Base-by-base conservation (phyloP, 2,797 vertebrate species). In the Rachycentron canadum region DNA sequence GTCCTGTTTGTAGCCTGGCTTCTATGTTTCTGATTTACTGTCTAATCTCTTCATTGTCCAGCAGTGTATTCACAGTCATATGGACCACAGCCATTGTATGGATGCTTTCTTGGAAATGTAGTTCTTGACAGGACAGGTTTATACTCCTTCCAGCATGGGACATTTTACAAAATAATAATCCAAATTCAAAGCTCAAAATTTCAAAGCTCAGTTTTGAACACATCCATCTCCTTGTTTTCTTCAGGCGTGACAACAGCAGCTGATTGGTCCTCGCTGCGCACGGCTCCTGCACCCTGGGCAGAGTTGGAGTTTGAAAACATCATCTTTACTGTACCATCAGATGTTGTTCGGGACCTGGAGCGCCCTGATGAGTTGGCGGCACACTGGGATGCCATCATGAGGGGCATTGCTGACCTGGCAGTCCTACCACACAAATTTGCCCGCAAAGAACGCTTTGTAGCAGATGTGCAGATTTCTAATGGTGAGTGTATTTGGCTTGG, bases 261-360 rank as follows among this genome's bases (percentile, higher is more conserved):
- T 2, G 73, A 89, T 0, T 93, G 93, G 93, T 60, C 63, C 0
- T 1, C 60, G 49, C 77, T 92, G 50, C 86, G 91, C n/a, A 83
- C 89, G 21, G 94, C 94, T 49, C 92, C 91, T 0, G 89, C 95
- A 11, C 96, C 97, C 19, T 99, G 97, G 97, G 96, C 97, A 6
- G 97, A 99, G 81, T 69, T 99, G 69, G 97, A 96, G 61, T 94
- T 96, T 59, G 96, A 97, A 43, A 98, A 94, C 86, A 90, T 98
- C 83, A 94, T 97, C 84, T 79, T 98, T 14, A 97, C 96, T 0
- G 81, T 98, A 23, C 95, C 95, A 0, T 96, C 96, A 0, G 83
- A 94, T 0, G 67, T n/a, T 23, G 79, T 98, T 13, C 78, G 82
- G 16, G 11, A 50, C 52, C 85, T 98, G 76, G 94, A 95, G 8